Percentiles rank a stretch among this genome's conserved stretches.
These are phyloP conservation scores for Orchesella cincta DNA, from an alignment of 1,140 invertebrate species.

Conservation along the genomic window DNA sequence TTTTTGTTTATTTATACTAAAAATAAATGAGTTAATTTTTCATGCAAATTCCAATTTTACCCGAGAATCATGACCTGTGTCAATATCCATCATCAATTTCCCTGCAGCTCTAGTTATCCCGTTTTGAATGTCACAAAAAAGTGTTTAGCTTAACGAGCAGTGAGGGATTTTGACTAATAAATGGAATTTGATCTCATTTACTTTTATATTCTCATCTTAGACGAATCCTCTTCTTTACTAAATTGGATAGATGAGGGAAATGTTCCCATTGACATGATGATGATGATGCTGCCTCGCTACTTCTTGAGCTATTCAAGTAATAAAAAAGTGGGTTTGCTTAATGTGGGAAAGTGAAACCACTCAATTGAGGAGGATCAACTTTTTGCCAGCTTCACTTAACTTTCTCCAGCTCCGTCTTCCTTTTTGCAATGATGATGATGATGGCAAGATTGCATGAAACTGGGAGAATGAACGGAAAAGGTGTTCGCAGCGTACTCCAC, in stretches of 20 bases:
- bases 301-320: neutral
- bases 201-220: too few relatives aligned
- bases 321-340: too few relatives aligned
- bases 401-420: too few relatives aligned
- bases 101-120: neutral
- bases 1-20: too few relatives aligned
- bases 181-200: slow-evolving; percentile 32
- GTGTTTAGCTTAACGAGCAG: slow-evolving; percentile 13
- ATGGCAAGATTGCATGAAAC: too few relatives aligned
- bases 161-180: slow-evolving; percentile 20
- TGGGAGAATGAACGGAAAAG: too few relatives aligned
- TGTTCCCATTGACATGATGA: slow-evolving; percentile 8
- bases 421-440: too few relatives aligned
- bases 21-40: too few relatives aligned
- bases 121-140: neutral
- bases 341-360: too few relatives aligned
- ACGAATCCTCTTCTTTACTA: too few relatives aligned
- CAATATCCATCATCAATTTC: neutral
- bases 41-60: slow-evolving; percentile 12
- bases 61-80: slow-evolving; percentile 12
- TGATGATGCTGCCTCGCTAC: neutral
- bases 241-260: neutral
- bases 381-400: neutral
- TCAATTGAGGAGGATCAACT: too few relatives aligned
- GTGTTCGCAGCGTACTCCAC: too few relatives aligned